Conservation (phyloP, 2,113 vertebrate species). For the Eidolon helvum region DNA sequence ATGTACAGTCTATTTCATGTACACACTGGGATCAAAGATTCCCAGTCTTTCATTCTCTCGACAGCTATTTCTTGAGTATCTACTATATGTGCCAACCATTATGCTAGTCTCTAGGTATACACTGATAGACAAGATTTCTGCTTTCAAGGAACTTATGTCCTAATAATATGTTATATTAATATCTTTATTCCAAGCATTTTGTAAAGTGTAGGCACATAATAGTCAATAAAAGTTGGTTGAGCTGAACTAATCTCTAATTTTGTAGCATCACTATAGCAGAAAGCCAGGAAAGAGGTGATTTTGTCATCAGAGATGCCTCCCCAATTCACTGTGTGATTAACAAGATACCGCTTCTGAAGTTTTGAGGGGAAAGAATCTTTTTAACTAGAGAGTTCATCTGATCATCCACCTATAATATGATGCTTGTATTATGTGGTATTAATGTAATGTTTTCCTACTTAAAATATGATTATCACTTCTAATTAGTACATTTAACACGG, state of each 20-base stretch:
- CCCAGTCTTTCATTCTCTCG: not conserved
- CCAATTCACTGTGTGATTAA: not conserved
- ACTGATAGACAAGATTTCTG: not conserved
- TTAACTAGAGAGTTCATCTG: not conserved
- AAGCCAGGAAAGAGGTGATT: not conserved
- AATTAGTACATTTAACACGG: constrained; percentile 20
- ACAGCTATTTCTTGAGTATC: not conserved
- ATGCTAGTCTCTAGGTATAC: not conserved
- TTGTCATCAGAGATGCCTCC: not conserved
- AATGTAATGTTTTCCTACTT: not conserved
- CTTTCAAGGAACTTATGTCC: not conserved
- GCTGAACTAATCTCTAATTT: constrained; percentile 1
- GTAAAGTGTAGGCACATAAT: not conserved
- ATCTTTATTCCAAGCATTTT: not conserved
- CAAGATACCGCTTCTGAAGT: not conserved
- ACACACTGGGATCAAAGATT: not conserved
- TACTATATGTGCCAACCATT: not conserved
- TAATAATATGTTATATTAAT: not conserved
- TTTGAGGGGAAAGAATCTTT: constrained; percentile 23
- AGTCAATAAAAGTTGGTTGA: not conserved
- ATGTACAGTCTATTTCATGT: not conserved
- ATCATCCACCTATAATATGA: not conserved
- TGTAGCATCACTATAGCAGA: not conserved
- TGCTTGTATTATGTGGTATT: not conserved
- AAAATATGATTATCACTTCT: constrained; percentile 26